Percentiles rank a stretch among this genome's conserved stretches.
Conservation (phyloP, 2,113 vertebrate species). For the Bubalus kerabau region DNA sequence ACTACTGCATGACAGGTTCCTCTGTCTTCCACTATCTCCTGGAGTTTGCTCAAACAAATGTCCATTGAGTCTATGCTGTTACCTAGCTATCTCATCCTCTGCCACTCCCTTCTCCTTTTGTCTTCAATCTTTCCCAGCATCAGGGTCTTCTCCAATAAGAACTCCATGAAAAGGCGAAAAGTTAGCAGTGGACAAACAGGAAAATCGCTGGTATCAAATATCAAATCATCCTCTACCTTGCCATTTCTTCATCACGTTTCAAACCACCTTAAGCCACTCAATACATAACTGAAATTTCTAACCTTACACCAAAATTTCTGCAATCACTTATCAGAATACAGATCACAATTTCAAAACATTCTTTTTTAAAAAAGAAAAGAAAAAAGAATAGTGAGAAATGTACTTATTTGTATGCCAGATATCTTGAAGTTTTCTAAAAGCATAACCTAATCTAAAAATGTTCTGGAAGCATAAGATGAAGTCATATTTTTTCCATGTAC, state of each 20-base stretch:
- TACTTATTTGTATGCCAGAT: neutral
- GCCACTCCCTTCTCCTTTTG: neutral
- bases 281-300: constrained; percentile 9
- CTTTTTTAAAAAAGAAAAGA: neutral
- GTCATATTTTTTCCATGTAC: neutral
- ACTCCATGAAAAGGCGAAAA: neutral
- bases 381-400: constrained; percentile 45
- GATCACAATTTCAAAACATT: constrained; percentile 36
- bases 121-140: neutral
- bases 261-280: neutral
- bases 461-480: constrained; percentile 37
- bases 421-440: constrained; percentile 38
- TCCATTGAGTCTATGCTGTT: neutral
- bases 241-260: neutral
- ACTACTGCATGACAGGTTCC: neutral
- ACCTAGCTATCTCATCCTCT: neutral
- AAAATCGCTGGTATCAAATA: neutral
- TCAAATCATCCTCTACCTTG: neutral
- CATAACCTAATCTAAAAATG: constrained; percentile 43
- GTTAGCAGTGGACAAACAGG: neutral
- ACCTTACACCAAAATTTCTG: neutral
- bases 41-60: neutral
- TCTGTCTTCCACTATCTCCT: neutral
- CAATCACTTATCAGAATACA: constrained; percentile 10
- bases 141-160: neutral